A percentile compares a stretch with the other conserved stretches of the same genome.
These are phyloP conservation scores for Anser brachyrhynchus DNA, from an alignment of 2,113 vertebrate species.

Conservation along the genomic window DNA sequence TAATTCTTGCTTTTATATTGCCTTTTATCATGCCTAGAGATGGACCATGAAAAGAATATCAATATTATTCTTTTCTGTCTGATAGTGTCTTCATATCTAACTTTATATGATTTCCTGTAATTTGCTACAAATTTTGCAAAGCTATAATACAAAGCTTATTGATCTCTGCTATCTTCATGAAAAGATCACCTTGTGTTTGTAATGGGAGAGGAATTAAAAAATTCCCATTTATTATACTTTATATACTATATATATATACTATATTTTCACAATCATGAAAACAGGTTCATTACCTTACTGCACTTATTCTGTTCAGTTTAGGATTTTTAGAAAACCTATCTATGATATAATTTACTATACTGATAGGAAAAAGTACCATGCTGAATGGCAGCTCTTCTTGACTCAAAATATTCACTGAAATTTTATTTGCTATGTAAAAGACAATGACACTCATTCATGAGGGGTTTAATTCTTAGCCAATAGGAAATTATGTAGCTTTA, in stretches of 20 bases:
- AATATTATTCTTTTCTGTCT: neutral
- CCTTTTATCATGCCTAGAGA: neutral
- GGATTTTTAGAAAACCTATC: neutral
- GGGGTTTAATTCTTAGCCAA: neutral
- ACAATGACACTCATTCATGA: neutral
- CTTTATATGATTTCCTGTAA: neutral
- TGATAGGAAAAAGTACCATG: neutral
- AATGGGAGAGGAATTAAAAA: neutral
- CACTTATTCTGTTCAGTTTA: neutral
- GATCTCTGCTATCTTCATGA: neutral
- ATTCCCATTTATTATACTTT: neutral
- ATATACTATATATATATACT: neutral
- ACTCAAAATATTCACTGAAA: neutral
- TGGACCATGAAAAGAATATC: neutral
- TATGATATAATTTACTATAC: neutral
- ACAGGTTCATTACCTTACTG: neutral
- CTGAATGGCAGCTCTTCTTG: neutral
- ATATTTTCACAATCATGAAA: neutral
- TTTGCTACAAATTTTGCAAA: neutral
- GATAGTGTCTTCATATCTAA: neutral
- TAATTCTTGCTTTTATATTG: conserved; percentile 3
- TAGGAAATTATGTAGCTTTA: neutral
- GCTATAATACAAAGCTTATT: neutral
- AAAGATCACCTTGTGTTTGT: neutral
- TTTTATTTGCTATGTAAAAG: neutral